phyloP scores from a whole-genome alignment of 2,113 vertebrate genomes.

The Budorcas taxicolor region DNA sequence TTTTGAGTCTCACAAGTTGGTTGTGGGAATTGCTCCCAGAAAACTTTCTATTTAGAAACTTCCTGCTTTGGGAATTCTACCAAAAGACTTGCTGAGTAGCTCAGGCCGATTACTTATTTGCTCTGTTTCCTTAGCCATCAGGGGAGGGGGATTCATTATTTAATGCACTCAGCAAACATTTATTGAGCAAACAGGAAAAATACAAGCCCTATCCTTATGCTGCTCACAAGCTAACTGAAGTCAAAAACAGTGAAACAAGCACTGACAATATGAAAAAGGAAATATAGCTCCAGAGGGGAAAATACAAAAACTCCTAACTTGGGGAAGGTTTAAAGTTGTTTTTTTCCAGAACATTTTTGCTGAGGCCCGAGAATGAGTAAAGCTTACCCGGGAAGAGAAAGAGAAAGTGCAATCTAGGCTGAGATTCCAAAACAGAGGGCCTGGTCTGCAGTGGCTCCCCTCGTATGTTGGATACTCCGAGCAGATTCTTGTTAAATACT shows the following conservation, averaged over 20 bases:
- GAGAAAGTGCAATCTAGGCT: background rate
- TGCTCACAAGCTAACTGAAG: background rate
- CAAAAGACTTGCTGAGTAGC: background rate
- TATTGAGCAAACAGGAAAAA: background rate
- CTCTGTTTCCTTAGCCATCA: background rate
- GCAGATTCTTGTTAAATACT: background rate
- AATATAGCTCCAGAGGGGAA: background rate
- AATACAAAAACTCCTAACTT: background rate
- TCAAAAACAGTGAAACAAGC: background rate
- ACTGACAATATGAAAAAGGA: background rate
- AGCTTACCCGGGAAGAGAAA: background rate
- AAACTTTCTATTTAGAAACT: background rate
- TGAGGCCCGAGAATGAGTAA: background rate
- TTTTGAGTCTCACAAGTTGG: background rate
- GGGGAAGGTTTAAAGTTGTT: background rate
- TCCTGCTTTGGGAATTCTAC: background rate
- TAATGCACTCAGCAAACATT: background rate
- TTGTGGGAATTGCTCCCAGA: background rate
- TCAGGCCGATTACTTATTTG: background rate
- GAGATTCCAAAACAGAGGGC: background rate
- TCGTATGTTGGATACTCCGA: background rate
- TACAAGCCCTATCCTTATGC: background rate
- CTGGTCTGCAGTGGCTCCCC: background rate
- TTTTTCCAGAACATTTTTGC: background rate
- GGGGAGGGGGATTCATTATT: background rate